Evolutionary conservation across 1,140 invertebrate species (phyloP), one percentile per base, ranked within the genome.

Genomic region (Trichogramma pretiosum): DNA sequence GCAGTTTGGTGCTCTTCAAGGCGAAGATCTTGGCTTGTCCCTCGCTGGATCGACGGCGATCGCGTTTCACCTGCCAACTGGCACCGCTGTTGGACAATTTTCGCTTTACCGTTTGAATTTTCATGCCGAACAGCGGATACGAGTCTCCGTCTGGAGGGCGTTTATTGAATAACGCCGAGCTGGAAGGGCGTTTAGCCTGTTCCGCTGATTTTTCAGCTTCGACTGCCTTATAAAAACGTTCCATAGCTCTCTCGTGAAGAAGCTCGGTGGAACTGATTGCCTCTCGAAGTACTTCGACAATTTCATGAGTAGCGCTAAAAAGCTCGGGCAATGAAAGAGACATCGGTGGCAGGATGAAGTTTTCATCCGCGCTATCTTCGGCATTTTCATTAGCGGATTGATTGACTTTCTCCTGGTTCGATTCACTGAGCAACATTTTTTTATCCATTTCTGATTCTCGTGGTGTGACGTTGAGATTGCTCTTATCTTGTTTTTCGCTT

Each of bases 201-300:
- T 64, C 58, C 0, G 52, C 75, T 16, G 78, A 76, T 67, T 87
- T 80, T 63, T 87, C 82, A 41, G 81, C 72, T 22, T 80, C 80
- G 1, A 84, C 77, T 2, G 83, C 85, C 62, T 83, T 76, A 56
- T 85, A 85, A 54, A 89, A 84, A 18, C 85, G 70, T 10, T 82
- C 81, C 82, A 89, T 86, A 3, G 84, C 83, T 17, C 77, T 74
- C 59, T 88, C 85, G 56, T 87, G 85, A 2, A 90, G 68, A 7
- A 89, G 67, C 59, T 89, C 86, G 0, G 84, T 85, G 0, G 86
- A 89, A 58, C 86, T 89, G 7, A 86, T 82, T 0, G 85, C 84
- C 50, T 81, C 76, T 8, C 84, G 77, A 10, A 85, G 59, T 3
- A 64, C 52, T 47, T 71, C 63, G 3, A 71, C 53, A 2, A 74